Conservation (phyloP, 92 coral and sea anemone species). For the Porites cylindrica region DNA sequence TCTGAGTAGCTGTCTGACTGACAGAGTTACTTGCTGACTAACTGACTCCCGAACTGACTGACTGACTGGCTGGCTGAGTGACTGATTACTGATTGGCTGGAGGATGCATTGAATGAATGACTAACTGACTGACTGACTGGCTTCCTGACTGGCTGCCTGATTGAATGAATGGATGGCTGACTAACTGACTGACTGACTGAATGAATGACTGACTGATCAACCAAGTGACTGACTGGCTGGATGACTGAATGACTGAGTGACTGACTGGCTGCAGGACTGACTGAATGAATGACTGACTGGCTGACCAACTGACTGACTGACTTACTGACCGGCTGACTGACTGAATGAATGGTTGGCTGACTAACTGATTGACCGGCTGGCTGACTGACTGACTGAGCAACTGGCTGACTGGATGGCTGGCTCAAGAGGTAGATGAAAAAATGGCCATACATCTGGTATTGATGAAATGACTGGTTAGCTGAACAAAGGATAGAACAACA, state of each 20-base stretch:
- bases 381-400: not conserved
- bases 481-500: not conserved
- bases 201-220: not conserved
- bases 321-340: not conserved
- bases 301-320: not conserved
- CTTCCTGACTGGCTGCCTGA: not conserved
- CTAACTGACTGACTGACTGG: not conserved
- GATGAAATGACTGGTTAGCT: not conserved
- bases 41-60: not conserved
- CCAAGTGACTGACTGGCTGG: not conserved
- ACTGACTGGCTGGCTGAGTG: not conserved
- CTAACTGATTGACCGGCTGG: no score
- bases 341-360: not conserved
- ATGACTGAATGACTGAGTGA: not conserved
- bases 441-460: no score
- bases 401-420: not conserved
- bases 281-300: not conserved
- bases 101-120: not conserved
- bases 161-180: not conserved
- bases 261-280: not conserved
- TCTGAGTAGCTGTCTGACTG: not conserved
- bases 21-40: not conserved
- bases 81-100: not conserved
- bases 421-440: no score
- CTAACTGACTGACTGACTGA: not conserved